Conservation (phyloP, 2,888 invertebrate species). For the Lissonota sp. region DNA sequence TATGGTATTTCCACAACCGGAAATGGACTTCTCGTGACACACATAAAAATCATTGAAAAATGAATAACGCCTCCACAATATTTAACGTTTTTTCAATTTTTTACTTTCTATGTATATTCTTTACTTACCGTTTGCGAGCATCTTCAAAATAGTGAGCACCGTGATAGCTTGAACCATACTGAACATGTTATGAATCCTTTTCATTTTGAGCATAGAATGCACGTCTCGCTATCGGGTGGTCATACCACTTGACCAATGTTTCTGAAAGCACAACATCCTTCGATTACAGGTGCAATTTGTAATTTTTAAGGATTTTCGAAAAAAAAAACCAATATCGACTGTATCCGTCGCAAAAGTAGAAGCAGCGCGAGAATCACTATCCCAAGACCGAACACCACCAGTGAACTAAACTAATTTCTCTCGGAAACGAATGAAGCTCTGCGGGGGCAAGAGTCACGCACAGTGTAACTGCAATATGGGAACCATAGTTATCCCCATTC, state of each 20-base stretch:
- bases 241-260: slow-evolving; percentile 75
- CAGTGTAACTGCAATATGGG: slow-evolving; percentile 1
- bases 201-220: slow-evolving; percentile 85
- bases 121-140: slow-evolving; percentile 91
- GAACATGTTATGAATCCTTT: slow-evolving; percentile 86
- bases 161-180: slow-evolving; percentile 94
- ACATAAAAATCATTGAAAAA: background rate
- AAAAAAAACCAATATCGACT: background rate
- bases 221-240: slow-evolving; percentile 75
- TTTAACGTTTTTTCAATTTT: too few relatives aligned
- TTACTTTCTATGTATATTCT: slow-evolving; percentile 23
- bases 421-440: slow-evolving; percentile 38
- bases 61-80: background rate
- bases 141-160: slow-evolving; percentile 92
- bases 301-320: background rate
- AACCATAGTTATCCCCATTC: slow-evolving; percentile 45
- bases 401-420: slow-evolving; percentile 45
- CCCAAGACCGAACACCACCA: slow-evolving; percentile 13
- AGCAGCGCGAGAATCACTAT: slow-evolving; percentile 4
- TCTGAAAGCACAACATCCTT: slow-evolving; percentile 67
- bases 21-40: background rate
- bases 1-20: slow-evolving; percentile 7
- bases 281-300: background rate
- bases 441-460: slow-evolving; percentile 14
- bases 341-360: background rate